These are phyloP conservation scores for Tolmerus cingulatus DNA, from an alignment of 2,888 invertebrate genomes.

Conservation along the genomic window DNA sequence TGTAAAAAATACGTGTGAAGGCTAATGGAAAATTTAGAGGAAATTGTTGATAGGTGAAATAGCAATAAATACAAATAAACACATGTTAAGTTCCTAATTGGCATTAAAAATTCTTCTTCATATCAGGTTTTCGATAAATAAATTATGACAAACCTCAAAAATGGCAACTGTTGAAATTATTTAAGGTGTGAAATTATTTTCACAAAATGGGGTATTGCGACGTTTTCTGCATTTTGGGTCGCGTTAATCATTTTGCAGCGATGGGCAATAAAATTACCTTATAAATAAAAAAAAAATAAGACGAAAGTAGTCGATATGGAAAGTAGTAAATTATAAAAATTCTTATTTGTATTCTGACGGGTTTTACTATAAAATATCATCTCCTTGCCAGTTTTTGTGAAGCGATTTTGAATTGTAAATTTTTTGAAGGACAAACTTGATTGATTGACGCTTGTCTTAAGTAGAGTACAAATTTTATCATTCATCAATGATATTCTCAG, in stretches of 20 bases:
- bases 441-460: not conserved
- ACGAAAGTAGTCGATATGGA: not conserved
- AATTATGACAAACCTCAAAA: not conserved
- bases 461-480: not conserved
- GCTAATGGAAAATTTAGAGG: not conserved
- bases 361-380: not conserved
- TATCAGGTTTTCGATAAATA: not conserved
- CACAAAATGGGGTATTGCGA: not conserved
- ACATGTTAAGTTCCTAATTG: not conserved
- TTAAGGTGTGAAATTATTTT: not conserved
- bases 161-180: not conserved
- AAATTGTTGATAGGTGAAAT: not conserved
- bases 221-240: not conserved
- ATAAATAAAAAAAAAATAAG: not conserved
- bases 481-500: not conserved
- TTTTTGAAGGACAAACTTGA: not conserved
- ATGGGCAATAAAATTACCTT: not conserved
- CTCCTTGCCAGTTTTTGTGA: not conserved
- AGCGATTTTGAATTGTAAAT: not conserved
- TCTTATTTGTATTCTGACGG: not conserved
- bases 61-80: not conserved
- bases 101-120: not conserved
- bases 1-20: not conserved
- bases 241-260: not conserved
- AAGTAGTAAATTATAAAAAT: not conserved